Conservation (phyloP, 30 jellyfish, hydroid and myxozoan species). For the Catostylus mosaicus region DNA sequence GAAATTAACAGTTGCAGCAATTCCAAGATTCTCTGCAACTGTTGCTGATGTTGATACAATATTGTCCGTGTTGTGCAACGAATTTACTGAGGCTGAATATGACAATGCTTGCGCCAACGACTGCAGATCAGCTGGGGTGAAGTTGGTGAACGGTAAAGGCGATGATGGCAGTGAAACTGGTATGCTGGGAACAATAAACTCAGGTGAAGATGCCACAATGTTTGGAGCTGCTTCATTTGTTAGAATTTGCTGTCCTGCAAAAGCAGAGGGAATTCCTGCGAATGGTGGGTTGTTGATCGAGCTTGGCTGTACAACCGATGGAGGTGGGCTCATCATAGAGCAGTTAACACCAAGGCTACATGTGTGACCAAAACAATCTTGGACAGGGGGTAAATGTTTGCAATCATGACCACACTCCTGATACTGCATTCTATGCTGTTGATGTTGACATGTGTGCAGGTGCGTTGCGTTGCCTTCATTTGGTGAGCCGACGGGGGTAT, state of each 20-base stretch:
- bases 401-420: slow-evolving; percentile 88
- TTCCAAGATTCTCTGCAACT: slow-evolving; percentile 93
- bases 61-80: slow-evolving; percentile 54
- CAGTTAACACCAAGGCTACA: slow-evolving; percentile 75
- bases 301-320: slow-evolving; percentile 90
- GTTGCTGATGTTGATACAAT: slow-evolving; percentile 79
- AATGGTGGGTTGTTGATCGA: slow-evolving; percentile 72
- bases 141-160: slow-evolving; percentile 83
- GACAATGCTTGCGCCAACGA: slow-evolving; percentile 97
- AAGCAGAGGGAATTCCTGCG: slow-evolving; percentile 56
- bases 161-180: slow-evolving; percentile 86
- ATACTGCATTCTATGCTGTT: slow-evolving; percentile 63
- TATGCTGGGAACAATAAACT: slow-evolving; percentile 75
- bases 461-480: slow-evolving; percentile 39
- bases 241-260: slow-evolving; percentile 62
- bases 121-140: slow-evolving; percentile 97
- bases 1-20: slow-evolving; percentile 85
- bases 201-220: slow-evolving; percentile 62
- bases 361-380: slow-evolving; percentile 77
- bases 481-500: slow-evolving; percentile 96
- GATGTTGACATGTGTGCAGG: slow-evolving; percentile 67
- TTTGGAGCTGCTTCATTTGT: slow-evolving; percentile 53
- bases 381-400: slow-evolving; percentile 80
- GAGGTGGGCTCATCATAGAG: slow-evolving; percentile 74
- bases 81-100: slow-evolving; percentile 84